Evolutionary conservation across 1,140 invertebrate species (phyloP).

Genomic region (Drosophila seguyi): DNA sequence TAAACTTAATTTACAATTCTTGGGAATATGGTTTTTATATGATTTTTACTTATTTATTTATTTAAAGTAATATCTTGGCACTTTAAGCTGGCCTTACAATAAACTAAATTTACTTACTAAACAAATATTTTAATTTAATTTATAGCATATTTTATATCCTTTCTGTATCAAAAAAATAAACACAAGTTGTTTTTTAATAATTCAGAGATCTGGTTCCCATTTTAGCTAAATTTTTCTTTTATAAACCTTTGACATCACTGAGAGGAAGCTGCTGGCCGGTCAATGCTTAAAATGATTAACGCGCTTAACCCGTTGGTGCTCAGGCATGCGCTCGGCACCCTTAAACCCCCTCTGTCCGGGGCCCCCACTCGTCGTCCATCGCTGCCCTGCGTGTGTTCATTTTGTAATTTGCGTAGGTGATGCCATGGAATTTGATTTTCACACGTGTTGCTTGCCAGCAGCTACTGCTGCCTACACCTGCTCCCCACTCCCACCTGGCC

Average conservation of each 20-base stretch:
- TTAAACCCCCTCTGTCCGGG: conserved; percentile 2
- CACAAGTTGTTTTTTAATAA: no score
- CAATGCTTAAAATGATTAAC: conserved; percentile 74
- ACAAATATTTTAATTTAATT: no score
- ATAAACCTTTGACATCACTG: conserved; percentile 6
- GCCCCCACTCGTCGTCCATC: conserved; percentile 2
- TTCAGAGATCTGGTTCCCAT: no score
- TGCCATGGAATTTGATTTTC: conserved; percentile 84
- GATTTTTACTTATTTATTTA: background rate
- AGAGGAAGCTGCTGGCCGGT: conserved; percentile 23
- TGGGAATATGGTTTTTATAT: no score
- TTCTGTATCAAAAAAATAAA: background rate
- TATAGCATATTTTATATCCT: background rate
- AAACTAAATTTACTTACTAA: no score
- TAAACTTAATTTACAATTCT: no score
- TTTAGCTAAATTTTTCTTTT: background rate
- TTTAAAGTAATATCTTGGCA: background rate
- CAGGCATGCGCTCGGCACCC: conserved; percentile 47
- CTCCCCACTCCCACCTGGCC: conserved; percentile 5
- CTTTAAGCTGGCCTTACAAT: background rate
- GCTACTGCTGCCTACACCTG: conserved; percentile 30
- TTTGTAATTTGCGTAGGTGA: conserved; percentile 83
- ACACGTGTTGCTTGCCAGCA: conserved; percentile 71
- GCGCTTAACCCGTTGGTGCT: conserved; percentile 68
- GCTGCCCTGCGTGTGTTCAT: conserved; percentile 74